Conservation (phyloP, 2,888 invertebrate genomes). For the Urechis unicinctus region DNA sequence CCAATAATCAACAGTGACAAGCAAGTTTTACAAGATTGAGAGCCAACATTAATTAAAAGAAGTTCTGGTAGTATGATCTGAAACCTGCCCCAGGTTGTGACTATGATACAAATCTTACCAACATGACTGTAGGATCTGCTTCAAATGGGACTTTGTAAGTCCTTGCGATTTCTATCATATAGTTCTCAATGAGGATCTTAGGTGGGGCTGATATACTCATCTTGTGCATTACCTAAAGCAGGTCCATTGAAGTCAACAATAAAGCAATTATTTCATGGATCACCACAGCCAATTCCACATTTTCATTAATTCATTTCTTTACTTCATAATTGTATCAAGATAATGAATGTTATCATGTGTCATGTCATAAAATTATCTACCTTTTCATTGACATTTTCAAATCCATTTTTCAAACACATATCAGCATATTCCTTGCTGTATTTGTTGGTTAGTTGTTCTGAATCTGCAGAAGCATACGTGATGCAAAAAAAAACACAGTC, state of each 20-base stretch:
- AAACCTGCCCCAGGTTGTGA: too few species aligned
- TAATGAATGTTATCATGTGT: too few species aligned
- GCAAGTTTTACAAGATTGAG: too few species aligned
- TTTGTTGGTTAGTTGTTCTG: constrained; percentile 72
- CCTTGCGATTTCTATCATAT: constrained; percentile 74
- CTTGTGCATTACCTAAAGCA: constrained; percentile 69
- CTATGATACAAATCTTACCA: constrained; percentile 8
- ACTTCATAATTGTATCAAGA: too few species aligned
- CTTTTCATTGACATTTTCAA: constrained; percentile 77
- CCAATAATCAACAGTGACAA: too few species aligned
- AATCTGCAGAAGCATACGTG: background rate
- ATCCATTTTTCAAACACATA: constrained; percentile 72
- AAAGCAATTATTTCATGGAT: too few species aligned
- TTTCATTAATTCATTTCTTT: too few species aligned
- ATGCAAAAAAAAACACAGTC: background rate
- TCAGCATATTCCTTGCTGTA: constrained; percentile 54
- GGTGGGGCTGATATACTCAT: constrained; percentile 88
- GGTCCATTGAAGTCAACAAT: too few species aligned
- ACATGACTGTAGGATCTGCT: constrained; percentile 53
- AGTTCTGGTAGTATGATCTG: background rate
- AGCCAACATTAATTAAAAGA: background rate
- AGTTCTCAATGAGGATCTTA: constrained; percentile 83
- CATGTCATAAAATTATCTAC: too few species aligned
- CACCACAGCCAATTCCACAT: too few species aligned
- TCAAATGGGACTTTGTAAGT: constrained; percentile 87